Evolutionary conservation across 2,888 invertebrate species (phyloP), one percentile per base, ranked within the genome.

Genomic region (Caprella mutica): DNA sequence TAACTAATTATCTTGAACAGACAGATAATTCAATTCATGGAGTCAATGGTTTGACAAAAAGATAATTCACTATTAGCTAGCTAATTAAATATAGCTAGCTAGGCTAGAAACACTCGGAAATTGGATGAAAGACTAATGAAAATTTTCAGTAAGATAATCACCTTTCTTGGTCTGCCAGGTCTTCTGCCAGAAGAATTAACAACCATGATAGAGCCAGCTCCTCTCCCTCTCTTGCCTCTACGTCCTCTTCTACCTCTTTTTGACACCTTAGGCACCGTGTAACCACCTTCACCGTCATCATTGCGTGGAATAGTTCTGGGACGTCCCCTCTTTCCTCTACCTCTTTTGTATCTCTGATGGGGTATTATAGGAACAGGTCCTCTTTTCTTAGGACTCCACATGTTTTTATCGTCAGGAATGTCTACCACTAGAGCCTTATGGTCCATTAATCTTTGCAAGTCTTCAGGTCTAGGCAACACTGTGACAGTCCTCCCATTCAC

Each of bases 391-490:
- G 55, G 48, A n/a, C 39, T 46, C 35, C 60, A 27, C 23, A 44
- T n/a, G 8, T 56, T 52, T 30, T 54, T 40, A 5, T 54, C 52
- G 14, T 59, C 60, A 33, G 54, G 56, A 5, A 60, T 56, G 44
- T 57, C 59, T 14, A 64, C 24, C 14, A 60, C 56, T 24, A 64
- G 42, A 38, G 59, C 57, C 40, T 64, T 64, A 24, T 56, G 59
- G 9, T 64, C 64, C 26, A 52, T 56, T 6, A 64, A 30, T 29
- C 57, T 64, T 23, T 64, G 56, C 14, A 64, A 33, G 29, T 64
- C 64, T 52, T 64, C 64, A 35, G 64, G 64, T 21, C 64, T 48
- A 5, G 64, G 64, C 29, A 64, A 33, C 12, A 64, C 60, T 8
- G 64, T 64, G 5, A 64, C 64, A 30, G 58, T 38, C 19, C 64